Conservation (phyloP, 2,888 invertebrate species). For the Dynastes grantii region DNA sequence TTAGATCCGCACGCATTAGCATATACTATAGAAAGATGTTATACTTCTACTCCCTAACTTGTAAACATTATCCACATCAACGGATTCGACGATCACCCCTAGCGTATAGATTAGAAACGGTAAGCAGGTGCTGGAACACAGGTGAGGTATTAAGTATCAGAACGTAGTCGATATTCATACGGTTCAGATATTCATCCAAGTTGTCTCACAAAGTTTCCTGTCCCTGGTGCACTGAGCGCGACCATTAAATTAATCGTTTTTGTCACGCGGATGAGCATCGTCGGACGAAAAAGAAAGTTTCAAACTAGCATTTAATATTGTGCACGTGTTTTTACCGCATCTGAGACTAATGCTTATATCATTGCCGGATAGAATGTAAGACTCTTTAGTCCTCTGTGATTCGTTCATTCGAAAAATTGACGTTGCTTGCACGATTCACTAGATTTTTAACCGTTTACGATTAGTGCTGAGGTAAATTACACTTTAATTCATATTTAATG, state of each 20-base stretch:
- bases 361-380: constrained; percentile 20
- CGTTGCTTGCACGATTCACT: constrained; percentile 4
- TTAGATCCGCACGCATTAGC: too few relatives aligned
- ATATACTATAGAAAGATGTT: too few relatives aligned
- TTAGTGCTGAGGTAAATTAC: constrained; percentile 23
- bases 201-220: constrained; percentile 45
- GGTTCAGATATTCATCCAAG: constrained; percentile 33
- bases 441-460: constrained; percentile 14
- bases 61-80: constrained; percentile 23
- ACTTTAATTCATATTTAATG: constrained; percentile 32
- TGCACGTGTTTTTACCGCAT: constrained; percentile 50
- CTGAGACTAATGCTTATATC: constrained; percentile 43
- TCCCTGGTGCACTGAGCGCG: constrained; percentile 36
- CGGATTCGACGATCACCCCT: constrained; percentile 22
- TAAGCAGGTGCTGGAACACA: constrained; percentile 39
- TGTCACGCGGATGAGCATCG: constrained; percentile 54
- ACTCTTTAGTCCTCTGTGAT: constrained; percentile 10
- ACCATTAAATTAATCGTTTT: constrained; percentile 54
- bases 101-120: constrained; percentile 27
- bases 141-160: constrained; percentile 39
- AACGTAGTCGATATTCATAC: constrained; percentile 23
- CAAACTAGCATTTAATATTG: constrained; percentile 49
- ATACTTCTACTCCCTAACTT: background rate
- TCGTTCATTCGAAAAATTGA: constrained; percentile 35
- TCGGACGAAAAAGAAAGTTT: constrained; percentile 35